These are phyloP conservation scores for Melanotaenia maccullochi DNA, from an alignment of 2,797 vertebrate genomes.

Conservation along the genomic window DNA sequence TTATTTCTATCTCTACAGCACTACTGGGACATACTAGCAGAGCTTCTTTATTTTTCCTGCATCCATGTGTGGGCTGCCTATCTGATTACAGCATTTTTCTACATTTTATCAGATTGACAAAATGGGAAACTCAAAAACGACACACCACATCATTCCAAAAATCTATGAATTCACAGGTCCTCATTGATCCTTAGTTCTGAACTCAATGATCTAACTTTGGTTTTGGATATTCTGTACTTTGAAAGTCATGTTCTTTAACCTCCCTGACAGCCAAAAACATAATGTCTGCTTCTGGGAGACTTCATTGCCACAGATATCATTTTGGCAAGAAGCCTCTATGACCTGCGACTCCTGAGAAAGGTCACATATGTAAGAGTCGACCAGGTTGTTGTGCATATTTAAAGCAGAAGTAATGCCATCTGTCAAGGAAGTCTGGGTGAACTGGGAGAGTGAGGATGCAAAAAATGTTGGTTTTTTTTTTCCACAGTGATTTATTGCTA, in stretches of 20 bases:
- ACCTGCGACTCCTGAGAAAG: slow-evolving; percentile 61
- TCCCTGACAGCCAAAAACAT: slow-evolving; percentile 24
- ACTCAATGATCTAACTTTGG: not conserved
- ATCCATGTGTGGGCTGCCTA: not conserved
- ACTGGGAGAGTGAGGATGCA: slow-evolving; percentile 1
- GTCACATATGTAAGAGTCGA: slow-evolving; percentile 55
- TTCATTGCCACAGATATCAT: slow-evolving; percentile 31
- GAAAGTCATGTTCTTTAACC: slow-evolving; percentile 19
- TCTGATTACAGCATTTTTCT: not conserved
- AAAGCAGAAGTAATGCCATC: not conserved
- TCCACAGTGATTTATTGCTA: slow-evolving; percentile 2
- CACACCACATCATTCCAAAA: not conserved
- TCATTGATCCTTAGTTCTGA: not conserved
- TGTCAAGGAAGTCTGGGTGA: slow-evolving; percentile 9
- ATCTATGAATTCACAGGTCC: not conserved
- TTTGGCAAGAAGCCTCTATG: slow-evolving; percentile 34
- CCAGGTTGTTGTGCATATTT: slow-evolving; percentile 36
- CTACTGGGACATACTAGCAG: not conserved
- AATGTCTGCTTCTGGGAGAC: slow-evolving; percentile 44
- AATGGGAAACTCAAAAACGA: not conserved
- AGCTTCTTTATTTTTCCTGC: not conserved
- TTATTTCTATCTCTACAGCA: not conserved
- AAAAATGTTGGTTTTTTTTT: slow-evolving; percentile 1
- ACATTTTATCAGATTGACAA: not conserved
- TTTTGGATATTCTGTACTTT: not conserved